Conservation (phyloP, 2,797 vertebrate species). For the Ptychobarbus kaznakovi region DNA sequence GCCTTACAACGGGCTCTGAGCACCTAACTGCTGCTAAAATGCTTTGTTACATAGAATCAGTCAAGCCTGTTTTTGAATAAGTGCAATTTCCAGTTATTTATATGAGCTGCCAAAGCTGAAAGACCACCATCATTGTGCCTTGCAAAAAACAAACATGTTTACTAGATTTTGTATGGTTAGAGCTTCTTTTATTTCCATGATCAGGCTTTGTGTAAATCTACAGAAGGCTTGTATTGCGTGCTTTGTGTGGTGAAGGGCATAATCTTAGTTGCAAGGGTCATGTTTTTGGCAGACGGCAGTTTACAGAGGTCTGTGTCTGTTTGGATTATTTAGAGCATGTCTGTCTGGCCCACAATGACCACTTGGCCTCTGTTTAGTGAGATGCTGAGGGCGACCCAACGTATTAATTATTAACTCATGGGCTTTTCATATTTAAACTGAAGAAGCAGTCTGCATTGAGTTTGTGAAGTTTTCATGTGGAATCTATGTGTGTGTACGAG, state of each 20-base stretch:
- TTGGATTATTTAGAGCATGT: constrained; percentile 32
- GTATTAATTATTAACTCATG: constrained; percentile 46
- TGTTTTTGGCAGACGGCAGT: background rate
- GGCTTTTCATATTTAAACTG: constrained; percentile 51
- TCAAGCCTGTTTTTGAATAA: background rate
- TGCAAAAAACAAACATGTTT: constrained; percentile 2
- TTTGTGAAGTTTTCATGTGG: constrained; percentile 12
- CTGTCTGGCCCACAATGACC: constrained; percentile 37
- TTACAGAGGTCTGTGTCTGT: constrained; percentile 17
- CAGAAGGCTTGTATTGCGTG: background rate
- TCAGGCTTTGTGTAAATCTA: background rate
- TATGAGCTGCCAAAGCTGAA: background rate
- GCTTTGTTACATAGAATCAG: background rate
- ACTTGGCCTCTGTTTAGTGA: constrained; percentile 46
- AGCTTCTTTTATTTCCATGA: background rate
- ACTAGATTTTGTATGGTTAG: background rate
- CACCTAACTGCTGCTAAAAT: background rate
- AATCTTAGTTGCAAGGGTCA: constrained; percentile 15
- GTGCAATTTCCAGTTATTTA: background rate
- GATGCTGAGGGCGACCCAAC: constrained; percentile 25
- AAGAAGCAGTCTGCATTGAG: background rate
- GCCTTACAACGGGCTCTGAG: background rate
- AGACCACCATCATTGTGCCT: background rate
- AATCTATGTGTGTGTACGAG: constrained; percentile 26
- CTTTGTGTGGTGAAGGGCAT: background rate